Conservation (phyloP, 2,888 invertebrate genomes). For the Drosophila pseudotalamancana region DNA sequence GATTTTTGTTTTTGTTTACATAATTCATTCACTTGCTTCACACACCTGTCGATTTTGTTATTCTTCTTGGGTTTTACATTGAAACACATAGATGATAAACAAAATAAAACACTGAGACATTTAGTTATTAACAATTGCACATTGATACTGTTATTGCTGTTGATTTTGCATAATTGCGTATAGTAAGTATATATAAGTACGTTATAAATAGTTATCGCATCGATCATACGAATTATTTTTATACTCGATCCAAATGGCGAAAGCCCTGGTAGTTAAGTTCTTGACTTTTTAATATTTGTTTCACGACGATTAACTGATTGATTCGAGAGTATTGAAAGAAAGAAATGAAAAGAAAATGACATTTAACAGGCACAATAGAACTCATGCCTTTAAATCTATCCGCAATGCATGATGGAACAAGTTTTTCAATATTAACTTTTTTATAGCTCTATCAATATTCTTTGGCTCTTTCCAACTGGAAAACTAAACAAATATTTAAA, state of each 20-base stretch:
- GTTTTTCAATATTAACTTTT: not conserved
- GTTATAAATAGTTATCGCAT: constrained; percentile 45
- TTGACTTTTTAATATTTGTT: not conserved
- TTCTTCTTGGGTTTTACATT: constrained; percentile 24
- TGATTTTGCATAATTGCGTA: constrained; percentile 48
- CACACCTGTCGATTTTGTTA: constrained; percentile 30
- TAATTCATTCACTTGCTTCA: constrained; percentile 38
- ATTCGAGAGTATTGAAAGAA: constrained; percentile 21
- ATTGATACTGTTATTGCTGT: constrained; percentile 52
- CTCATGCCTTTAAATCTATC: constrained; percentile 35
- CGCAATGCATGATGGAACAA: constrained; percentile 6
- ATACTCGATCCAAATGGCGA: constrained; percentile 35
- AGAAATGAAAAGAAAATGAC: not conserved
- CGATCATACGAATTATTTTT: constrained; percentile 28
- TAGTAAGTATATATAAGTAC: constrained; percentile 40
- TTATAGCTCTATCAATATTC: not conserved
- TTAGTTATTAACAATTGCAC: constrained; percentile 53
- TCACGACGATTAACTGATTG: constrained; percentile 5
- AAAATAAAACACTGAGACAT: constrained; percentile 46
- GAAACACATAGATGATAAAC: constrained; percentile 48
- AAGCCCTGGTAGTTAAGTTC: constrained; percentile 1
- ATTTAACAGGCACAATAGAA: constrained; percentile 48
- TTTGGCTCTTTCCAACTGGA: not conserved
- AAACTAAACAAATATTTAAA: not conserved
- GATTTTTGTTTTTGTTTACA: no score